Conservation (phyloP, 2,797 vertebrate genomes). For the Anguilla megastoma region DNA sequence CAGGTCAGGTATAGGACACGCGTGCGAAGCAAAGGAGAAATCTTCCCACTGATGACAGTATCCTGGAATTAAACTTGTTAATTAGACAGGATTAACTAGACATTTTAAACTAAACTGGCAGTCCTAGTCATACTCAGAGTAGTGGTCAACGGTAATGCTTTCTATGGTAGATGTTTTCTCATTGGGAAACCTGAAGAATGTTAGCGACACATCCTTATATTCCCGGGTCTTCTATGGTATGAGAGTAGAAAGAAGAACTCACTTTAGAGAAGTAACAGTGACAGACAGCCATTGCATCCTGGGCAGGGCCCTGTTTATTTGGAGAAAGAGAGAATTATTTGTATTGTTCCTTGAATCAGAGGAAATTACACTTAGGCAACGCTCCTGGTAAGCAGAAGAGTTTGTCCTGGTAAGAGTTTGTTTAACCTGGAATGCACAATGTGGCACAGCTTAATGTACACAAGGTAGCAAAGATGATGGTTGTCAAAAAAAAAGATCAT, state of each 20-base stretch:
- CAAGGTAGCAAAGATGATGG: neutral
- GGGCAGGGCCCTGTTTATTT: neutral
- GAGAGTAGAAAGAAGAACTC: neutral
- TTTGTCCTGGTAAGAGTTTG: neutral
- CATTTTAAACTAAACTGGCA: too few species aligned
- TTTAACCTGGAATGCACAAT: neutral
- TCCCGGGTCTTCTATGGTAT: neutral
- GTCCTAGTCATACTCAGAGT: neutral
- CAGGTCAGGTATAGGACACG: neutral
- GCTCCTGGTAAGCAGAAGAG: neutral
- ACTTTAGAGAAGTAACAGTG: neutral
- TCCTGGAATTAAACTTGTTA: neutral
- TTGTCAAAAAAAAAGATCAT: neutral
- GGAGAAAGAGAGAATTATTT: too few species aligned
- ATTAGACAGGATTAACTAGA: neutral
- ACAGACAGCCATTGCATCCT: neutral
- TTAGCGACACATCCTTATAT: neutral
- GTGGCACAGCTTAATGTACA: neutral
- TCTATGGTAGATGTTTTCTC: neutral
- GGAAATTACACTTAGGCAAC: neutral
- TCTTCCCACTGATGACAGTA: neutral
- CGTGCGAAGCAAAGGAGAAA: neutral
- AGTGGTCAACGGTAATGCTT: neutral
- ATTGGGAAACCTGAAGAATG: neutral
- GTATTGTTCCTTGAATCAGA: neutral